phyloP scores from a whole-genome alignment of 2,113 vertebrate genomes.

The Dryoscopus gambensis region DNA sequence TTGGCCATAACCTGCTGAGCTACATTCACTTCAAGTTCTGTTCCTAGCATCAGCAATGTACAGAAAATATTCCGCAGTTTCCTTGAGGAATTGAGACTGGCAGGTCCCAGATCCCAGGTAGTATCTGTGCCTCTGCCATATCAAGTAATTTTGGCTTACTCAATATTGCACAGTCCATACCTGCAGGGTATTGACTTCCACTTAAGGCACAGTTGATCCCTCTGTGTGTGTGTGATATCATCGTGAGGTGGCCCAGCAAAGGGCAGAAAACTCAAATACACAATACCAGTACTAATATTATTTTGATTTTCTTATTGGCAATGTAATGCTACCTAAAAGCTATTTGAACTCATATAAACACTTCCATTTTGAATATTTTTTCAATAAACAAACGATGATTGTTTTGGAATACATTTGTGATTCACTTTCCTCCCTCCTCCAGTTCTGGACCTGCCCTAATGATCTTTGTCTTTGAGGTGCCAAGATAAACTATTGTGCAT shows the following conservation, averaged over 20 bases:
- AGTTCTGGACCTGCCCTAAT: background rate
- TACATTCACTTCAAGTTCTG: background rate
- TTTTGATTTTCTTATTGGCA: background rate
- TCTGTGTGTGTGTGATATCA: background rate
- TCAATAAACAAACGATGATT: background rate
- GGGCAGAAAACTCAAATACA: background rate
- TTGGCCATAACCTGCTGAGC: background rate
- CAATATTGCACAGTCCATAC: background rate
- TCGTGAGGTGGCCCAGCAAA: background rate
- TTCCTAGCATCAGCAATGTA: background rate
- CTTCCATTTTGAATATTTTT: background rate
- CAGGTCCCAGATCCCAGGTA: background rate
- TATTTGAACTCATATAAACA: background rate
- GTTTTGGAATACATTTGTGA: background rate
- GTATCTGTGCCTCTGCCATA: background rate
- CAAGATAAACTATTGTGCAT: background rate
- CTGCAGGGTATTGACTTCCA: background rate
- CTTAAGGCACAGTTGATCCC: background rate
- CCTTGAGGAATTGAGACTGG: background rate
- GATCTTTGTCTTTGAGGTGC: background rate
- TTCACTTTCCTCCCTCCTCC: background rate
- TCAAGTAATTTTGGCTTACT: background rate
- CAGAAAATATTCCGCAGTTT: background rate
- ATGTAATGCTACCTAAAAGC: background rate
- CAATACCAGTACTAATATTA: background rate